Evolutionary conservation across 2,113 vertebrate species (phyloP), one percentile per base, ranked within the genome.

Genomic region (Platichthys stellatus): DNA sequence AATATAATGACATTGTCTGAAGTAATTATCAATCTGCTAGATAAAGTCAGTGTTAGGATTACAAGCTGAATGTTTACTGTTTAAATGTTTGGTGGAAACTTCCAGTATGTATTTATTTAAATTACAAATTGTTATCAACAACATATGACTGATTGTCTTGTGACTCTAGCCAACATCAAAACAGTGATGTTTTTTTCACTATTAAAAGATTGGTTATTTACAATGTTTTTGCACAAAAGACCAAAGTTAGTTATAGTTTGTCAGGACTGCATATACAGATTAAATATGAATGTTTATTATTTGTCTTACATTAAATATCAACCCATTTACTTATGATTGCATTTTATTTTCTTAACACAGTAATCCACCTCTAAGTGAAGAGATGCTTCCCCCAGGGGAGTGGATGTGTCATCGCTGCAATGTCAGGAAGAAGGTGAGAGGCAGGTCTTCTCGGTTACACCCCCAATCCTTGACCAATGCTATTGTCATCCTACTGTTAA

Each of bases 331-430:
- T 70, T 4, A 67, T 12, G 5, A 8, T 68, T 28, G 0, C 40
- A 5, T 73, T 63, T 20, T 47, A 6, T 83, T 10, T 68, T 79
- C 7, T 53, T 23, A n/a, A 13, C 0, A 9, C 77, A 99, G 98
- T 92, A 97, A 99, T 85, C 98, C 98, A 87, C 98, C 98, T 0
- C 90, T 99, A 69, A 99, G 98, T 35, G 97, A 98, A 94, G 98
- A 99, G 78, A 99, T 98, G 97, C 95, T 99, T 93, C 98, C 98
- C 60, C 96, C 98, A 20, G 98, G 98, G 66, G 98, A 99, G 87
- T 99, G 98, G 98, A 99, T 99, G 97, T 99, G 98, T 93, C 98
- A 99, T 88, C 97, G 98, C 90, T 99, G 98, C 84, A 97, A 96
- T 23, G 96, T 99, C 58, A 94, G 96, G 47, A 95, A 97, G 92